A percentile compares a stretch with the other conserved stretches of the same genome.
phyloP scores from a whole-genome alignment of 2,888 invertebrate species.

The Augiades crinisus region DNA sequence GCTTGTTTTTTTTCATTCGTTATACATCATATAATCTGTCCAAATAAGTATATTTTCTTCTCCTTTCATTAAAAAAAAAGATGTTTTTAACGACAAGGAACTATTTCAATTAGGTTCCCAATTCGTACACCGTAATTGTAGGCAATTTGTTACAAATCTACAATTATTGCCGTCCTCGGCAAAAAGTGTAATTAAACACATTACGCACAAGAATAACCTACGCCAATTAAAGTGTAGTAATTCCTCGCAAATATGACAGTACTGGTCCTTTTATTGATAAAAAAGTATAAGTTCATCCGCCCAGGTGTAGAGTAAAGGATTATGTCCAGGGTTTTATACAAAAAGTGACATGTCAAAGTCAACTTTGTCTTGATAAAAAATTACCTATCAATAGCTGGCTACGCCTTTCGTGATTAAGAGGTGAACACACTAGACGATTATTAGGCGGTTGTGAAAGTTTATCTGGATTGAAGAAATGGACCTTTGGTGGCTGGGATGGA shows the following conservation, averaged over 20 bases:
- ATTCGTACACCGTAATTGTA: too few species aligned
- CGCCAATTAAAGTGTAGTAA: conserved; percentile 13
- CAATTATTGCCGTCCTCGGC: conserved; percentile 1
- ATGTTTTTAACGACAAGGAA: too few species aligned
- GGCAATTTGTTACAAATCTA: background rate
- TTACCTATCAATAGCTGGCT: conserved; percentile 11
- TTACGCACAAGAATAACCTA: background rate
- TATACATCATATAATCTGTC: too few species aligned
- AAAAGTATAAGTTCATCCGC: conserved; percentile 10
- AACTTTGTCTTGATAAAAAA: conserved; percentile 10
- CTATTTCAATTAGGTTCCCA: too few species aligned
- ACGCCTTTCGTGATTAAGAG: background rate
- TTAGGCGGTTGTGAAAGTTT: background rate
- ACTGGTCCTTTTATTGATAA: background rate
- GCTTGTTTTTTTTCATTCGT: too few species aligned
- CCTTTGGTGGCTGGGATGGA: background rate
- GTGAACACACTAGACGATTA: background rate
- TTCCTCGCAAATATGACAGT: background rate
- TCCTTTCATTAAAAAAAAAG: too few species aligned
- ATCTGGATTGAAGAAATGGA: background rate
- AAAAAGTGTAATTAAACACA: conserved; percentile 8
- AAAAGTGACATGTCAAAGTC: conserved; percentile 19
- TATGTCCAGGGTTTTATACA: conserved; percentile 2
- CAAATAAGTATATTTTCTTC: too few species aligned
- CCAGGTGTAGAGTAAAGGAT: conserved; percentile 13